Percentiles rank a stretch among this genome's conserved stretches.
phyloP scores from a whole-genome alignment of 2,113 vertebrate genomes.

The Daubentonia madagascariensis region DNA sequence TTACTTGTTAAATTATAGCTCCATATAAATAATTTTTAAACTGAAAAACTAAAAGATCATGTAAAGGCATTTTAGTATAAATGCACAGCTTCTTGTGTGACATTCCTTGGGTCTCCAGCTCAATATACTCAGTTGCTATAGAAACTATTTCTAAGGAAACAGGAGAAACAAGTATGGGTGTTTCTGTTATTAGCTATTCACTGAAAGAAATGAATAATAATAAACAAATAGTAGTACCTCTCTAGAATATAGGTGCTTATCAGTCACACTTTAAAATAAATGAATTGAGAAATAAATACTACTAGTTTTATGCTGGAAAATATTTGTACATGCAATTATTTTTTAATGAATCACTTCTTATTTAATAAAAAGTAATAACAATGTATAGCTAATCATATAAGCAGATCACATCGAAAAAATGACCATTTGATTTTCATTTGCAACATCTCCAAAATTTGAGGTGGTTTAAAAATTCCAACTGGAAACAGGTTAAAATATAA shows the following conservation, averaged over 20 bases:
- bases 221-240: conserved; percentile 27
- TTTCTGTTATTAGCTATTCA: conserved; percentile 44
- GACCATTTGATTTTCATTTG: neutral
- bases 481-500: neutral
- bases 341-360: neutral
- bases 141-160: conserved; percentile 78
- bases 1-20: neutral
- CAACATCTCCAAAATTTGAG: neutral
- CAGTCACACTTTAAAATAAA: neutral
- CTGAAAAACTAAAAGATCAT: conserved; percentile 46
- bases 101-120: conserved; percentile 43
- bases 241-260: neutral
- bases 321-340: neutral
- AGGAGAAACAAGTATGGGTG: conserved; percentile 45
- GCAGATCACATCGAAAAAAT: neutral
- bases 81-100: conserved; percentile 8
- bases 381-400: neutral
- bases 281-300: neutral
- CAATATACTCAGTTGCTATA: conserved; percentile 72
- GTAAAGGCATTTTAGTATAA: conserved; percentile 39
- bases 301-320: neutral
- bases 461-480: neutral
- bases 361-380: neutral
- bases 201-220: conserved; percentile 57
- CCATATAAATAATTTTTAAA: conserved; percentile 40